Percentiles rank a stretch among this genome's conserved stretches.
These are phyloP conservation scores for Ptychodera flava DNA, from an alignment of 35 echinoderm and acorn worm species.

Conservation along the genomic window DNA sequence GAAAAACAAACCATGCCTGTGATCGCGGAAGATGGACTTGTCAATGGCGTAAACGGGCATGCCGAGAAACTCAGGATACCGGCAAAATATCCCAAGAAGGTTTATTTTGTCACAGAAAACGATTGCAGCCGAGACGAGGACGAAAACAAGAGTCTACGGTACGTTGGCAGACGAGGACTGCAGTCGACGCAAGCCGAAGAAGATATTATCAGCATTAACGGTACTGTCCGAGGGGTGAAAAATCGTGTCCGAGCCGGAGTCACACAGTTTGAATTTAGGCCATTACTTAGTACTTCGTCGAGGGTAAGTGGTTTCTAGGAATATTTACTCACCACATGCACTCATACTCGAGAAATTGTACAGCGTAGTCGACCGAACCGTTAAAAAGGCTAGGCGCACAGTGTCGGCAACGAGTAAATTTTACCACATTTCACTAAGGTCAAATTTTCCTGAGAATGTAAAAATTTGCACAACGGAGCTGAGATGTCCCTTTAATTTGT, in stretches of 20 bases:
- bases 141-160: slow-evolving; percentile 81
- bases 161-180: slow-evolving; percentile 75
- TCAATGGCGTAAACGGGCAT: background rate
- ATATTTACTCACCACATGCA: no score
- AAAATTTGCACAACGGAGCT: no score
- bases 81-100: background rate
- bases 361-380: no score
- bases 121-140: background rate
- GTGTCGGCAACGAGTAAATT: no score
- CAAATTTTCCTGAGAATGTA: no score
- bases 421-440: no score
- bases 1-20: background rate
- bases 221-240: slow-evolving; percentile 79
- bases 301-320: background rate
- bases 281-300: slow-evolving; percentile 8
- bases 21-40: background rate
- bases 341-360: no score
- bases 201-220: slow-evolving; percentile 73
- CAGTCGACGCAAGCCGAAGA: slow-evolving; percentile 54
- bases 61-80: background rate
- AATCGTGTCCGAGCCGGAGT: slow-evolving; percentile 90
- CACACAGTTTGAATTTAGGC: slow-evolving; percentile 84
- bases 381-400: no score
- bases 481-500: no score
- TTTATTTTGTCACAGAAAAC: background rate